Conservation (phyloP, 1,140 invertebrate genomes). For the Pomacea maculata region DNA sequence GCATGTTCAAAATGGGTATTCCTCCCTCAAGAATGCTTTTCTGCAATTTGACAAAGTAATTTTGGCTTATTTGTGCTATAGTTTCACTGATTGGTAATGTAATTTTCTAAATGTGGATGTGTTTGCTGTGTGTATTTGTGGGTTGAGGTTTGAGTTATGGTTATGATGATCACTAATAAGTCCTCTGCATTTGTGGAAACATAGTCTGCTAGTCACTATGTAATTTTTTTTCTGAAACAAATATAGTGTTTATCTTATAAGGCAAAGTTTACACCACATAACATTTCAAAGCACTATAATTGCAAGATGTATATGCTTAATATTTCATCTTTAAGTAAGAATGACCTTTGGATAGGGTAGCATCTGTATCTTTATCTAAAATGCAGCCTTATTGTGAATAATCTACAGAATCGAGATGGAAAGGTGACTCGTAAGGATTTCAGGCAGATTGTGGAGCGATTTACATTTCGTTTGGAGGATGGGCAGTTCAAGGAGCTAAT, state of each 20-base stretch:
- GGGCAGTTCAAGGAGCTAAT: constrained; percentile 59
- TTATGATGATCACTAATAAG: too few species aligned
- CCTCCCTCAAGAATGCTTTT: constrained; percentile 59
- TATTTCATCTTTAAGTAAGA: not conserved
- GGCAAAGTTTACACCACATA: not conserved
- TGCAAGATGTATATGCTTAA: not conserved
- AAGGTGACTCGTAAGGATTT: constrained; percentile 57
- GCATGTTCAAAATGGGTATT: constrained; percentile 52
- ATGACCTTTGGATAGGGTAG: not conserved
- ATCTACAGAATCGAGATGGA: constrained; percentile 54
- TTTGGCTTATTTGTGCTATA: not conserved
- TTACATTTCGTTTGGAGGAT: constrained; percentile 56
- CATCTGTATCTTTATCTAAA: not conserved
- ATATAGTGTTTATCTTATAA: not conserved
- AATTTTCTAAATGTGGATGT: too few species aligned
- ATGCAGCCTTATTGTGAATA: not conserved
- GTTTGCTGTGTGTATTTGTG: too few species aligned
- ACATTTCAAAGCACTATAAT: not conserved
- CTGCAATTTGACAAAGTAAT: constrained; percentile 59
- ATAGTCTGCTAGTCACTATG: not conserved
- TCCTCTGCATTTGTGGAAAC: too few species aligned
- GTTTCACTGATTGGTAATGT: too few species aligned
- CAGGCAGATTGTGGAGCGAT: constrained; percentile 54
- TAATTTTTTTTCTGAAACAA: not conserved
- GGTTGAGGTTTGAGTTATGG: too few species aligned